Evolutionary conservation across 2,797 vertebrate genomes (phyloP).

Genomic region (Erethizon dorsatum): DNA sequence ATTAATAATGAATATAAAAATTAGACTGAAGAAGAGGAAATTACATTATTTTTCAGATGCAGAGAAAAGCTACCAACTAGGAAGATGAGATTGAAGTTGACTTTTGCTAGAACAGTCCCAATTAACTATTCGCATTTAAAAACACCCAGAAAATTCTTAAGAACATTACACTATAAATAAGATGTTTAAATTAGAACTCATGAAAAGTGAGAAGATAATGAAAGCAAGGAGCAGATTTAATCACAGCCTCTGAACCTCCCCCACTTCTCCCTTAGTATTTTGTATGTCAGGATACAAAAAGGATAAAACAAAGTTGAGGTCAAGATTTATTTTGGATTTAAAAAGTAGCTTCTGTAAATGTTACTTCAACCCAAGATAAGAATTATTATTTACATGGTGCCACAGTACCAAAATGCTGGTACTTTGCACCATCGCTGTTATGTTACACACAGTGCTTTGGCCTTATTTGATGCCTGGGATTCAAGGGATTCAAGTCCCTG

Average conservation of each 20-base stretch:
- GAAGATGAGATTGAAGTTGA: slow-evolving; percentile 63
- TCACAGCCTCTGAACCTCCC: slow-evolving; percentile 67
- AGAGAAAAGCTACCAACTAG: slow-evolving; percentile 49
- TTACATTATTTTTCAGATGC: slow-evolving; percentile 69
- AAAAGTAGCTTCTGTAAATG: slow-evolving; percentile 62
- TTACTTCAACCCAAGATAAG: slow-evolving; percentile 69
- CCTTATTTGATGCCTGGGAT: not conserved
- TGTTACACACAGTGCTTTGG: not conserved
- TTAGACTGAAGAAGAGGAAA: slow-evolving; percentile 72
- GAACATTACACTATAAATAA: slow-evolving; percentile 83
- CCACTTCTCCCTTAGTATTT: slow-evolving; percentile 60
- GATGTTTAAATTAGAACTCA: slow-evolving; percentile 82
- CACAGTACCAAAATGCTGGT: not conserved
- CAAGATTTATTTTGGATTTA: slow-evolving; percentile 79
- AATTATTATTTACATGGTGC: not conserved
- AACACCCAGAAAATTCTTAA: slow-evolving; percentile 70
- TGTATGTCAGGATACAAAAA: slow-evolving; percentile 70
- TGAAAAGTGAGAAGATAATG: slow-evolving; percentile 81
- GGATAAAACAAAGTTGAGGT: slow-evolving; percentile 65
- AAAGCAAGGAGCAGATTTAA: slow-evolving; percentile 75
- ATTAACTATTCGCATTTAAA: slow-evolving; percentile 77
- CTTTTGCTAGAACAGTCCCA: slow-evolving; percentile 66
- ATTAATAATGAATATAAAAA: slow-evolving; percentile 69
- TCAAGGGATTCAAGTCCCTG: not conserved
- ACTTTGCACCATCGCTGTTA: not conserved